phyloP scores from a whole-genome alignment of 2,888 invertebrate genomes.

The Stegana nigrithorax region DNA sequence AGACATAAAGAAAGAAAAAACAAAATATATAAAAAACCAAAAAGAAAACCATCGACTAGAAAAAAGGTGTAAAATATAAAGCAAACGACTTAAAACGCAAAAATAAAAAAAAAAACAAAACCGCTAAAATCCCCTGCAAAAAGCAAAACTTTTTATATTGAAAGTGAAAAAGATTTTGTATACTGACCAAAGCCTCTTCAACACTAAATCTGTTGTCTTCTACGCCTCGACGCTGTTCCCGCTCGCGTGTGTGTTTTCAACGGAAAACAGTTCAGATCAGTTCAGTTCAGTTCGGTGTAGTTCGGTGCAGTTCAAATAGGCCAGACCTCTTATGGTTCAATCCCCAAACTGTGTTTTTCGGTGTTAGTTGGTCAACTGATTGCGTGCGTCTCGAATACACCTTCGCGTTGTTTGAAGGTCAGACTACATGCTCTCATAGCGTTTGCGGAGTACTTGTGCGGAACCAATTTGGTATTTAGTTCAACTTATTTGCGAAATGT shows the following conservation, averaged over 20 bases:
- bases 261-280: no score
- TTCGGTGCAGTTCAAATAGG: no score
- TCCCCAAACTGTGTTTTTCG: slow-evolving; percentile 23
- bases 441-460: no score
- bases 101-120: slow-evolving; percentile 41
- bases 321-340: no score
- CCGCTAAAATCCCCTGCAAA: slow-evolving; percentile 53
- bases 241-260: neutral
- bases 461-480: no score
- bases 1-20: slow-evolving; percentile 20
- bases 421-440: neutral
- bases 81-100: slow-evolving; percentile 54
- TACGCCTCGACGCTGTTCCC: slow-evolving; percentile 34
- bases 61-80: slow-evolving; percentile 47
- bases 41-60: slow-evolving; percentile 31
- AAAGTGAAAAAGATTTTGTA: slow-evolving; percentile 14
- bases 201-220: slow-evolving; percentile 42
- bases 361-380: slow-evolving; percentile 53
- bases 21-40: slow-evolving; percentile 38
- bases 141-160: slow-evolving; percentile 26
- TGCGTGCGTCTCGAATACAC: slow-evolving; percentile 9
- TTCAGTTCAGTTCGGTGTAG: no score
- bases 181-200: neutral
- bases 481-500: no score
- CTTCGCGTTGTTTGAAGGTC: slow-evolving; percentile 4